These are phyloP conservation scores for Leuciscus waleckii DNA, from an alignment of 2,797 vertebrate species.

Conservation along the genomic window DNA sequence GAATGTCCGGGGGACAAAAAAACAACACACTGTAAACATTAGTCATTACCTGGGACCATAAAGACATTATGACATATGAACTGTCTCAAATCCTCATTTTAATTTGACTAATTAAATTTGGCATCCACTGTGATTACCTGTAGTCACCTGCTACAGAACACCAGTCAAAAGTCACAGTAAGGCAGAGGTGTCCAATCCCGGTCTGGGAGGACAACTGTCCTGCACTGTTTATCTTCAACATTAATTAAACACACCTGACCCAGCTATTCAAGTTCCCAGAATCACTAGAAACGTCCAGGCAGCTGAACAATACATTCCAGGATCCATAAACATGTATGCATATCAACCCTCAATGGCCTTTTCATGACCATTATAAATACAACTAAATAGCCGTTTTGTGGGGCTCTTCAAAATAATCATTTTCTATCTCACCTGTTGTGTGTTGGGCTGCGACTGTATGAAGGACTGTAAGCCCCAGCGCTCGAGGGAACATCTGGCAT, in stretches of 20 bases:
- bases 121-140: not conserved
- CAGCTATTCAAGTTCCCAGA: not conserved
- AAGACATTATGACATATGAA: not conserved
- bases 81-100: not conserved
- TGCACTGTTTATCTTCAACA: not conserved
- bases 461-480: constrained; percentile 77
- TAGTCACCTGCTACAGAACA: not conserved
- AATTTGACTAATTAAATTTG: not conserved
- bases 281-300: not conserved
- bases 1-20: not conserved
- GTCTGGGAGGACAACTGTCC: not conserved
- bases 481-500: constrained; percentile 71
- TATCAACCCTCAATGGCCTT: not conserved
- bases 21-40: not conserved
- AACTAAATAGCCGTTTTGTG: not conserved
- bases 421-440: constrained; percentile 84
- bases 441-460: constrained; percentile 85
- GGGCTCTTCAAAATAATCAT: not conserved
- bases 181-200: not conserved
- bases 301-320: not conserved
- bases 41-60: not conserved
- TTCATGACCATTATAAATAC: not conserved
- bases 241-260: not conserved
- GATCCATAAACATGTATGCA: not conserved
- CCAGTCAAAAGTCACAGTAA: constrained; percentile 18